Evolutionary conservation across 2,113 vertebrate genomes (phyloP), one percentile per base, ranked within the genome.

Genomic region (Pangasianodon gigas): DNA sequence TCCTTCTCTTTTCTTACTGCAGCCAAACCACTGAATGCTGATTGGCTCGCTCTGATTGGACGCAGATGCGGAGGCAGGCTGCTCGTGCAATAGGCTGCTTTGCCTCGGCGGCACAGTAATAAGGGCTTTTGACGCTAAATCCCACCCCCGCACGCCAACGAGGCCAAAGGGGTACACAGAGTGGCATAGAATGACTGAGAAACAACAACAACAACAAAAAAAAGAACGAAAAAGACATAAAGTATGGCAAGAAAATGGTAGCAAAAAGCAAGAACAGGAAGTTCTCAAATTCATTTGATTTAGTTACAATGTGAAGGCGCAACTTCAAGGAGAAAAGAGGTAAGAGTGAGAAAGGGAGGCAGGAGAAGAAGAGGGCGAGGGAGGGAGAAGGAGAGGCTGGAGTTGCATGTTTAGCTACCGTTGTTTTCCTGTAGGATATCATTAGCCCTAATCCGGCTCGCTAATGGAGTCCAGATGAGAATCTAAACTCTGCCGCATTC

Each of bases 401-500:
- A 84, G 93, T 91, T 92, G 92, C 93, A 93, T 93, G 93, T 94
- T 94, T 92, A 93, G 94, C 95, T 95, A 95, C 95, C 92, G 95
- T 93, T 95, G 93, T 93, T 93, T 91, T 95, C 92, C 94, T 95
- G 92, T 93, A 94, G 94, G 94, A 94, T 94, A 94, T 95, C 94
- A 95, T 95, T 95, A 95, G 93, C 91, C 87, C 93, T 92, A 94
- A 94, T 94, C 93, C 93, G 90, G 91, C 88, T 92, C 90, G 91
- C 90, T 95, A 94, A 95, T 95, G 91, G 93, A 82, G 93, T 94
- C 94, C 95, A 95, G 94, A 95, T 95, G 94, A 95, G 90, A 89
- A 93, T 91, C 91, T n/a, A 41, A 90, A 91, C 87, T 81, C 88
- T 60, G 85, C 67, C 14, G 90, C 77, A 54, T 87, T 90, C 89